These are phyloP conservation scores for Stomatorhinus walkeri DNA, from an alignment of 2,797 vertebrate genomes.

Conservation along the genomic window DNA sequence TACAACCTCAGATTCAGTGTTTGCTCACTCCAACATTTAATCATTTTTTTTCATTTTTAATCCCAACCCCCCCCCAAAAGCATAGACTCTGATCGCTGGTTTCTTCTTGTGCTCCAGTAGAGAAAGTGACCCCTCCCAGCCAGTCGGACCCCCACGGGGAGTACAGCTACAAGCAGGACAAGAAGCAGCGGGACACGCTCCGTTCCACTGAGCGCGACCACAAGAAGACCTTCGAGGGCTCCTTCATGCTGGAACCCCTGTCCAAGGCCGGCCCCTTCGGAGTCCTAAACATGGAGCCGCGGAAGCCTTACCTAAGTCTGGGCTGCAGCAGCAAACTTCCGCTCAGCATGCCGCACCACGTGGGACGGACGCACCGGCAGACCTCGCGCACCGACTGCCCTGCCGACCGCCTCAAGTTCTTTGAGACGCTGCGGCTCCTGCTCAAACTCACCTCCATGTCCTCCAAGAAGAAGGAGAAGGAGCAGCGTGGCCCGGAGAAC, in stretches of 20 bases:
- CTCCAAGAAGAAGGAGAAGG: constrained; percentile 97
- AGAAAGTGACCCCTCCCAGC: constrained; percentile 60
- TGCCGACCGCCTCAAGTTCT: constrained; percentile 93
- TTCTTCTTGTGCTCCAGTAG: constrained; percentile 48
- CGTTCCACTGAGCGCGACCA: constrained; percentile 85
- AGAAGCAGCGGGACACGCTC: constrained; percentile 74
- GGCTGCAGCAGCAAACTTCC: constrained; percentile 87
- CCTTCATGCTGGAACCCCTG: constrained; percentile 86
- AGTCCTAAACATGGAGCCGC: constrained; percentile 80
- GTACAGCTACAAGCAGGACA: constrained; percentile 80
- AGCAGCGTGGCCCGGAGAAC: constrained; percentile 88
- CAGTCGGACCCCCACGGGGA: constrained; percentile 68
- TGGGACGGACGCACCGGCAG: constrained; percentile 84
- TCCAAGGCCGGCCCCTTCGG: constrained; percentile 76
- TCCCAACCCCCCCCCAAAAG: background rate
- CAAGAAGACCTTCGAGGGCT: constrained; percentile 87
- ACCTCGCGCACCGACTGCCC: constrained; percentile 94
- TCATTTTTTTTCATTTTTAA: background rate
- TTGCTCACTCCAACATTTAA: background rate
- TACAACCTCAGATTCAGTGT: background rate
- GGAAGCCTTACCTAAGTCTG: constrained; percentile 97
- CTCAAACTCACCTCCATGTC: constrained; percentile 98
- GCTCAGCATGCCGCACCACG: constrained; percentile 78
- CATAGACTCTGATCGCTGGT: background rate
- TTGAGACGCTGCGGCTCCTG: constrained; percentile 91